Evolutionary conservation across 2,113 vertebrate species (phyloP), one percentile per base, ranked within the genome.

Genomic region (Corydoras sp.): DNA sequence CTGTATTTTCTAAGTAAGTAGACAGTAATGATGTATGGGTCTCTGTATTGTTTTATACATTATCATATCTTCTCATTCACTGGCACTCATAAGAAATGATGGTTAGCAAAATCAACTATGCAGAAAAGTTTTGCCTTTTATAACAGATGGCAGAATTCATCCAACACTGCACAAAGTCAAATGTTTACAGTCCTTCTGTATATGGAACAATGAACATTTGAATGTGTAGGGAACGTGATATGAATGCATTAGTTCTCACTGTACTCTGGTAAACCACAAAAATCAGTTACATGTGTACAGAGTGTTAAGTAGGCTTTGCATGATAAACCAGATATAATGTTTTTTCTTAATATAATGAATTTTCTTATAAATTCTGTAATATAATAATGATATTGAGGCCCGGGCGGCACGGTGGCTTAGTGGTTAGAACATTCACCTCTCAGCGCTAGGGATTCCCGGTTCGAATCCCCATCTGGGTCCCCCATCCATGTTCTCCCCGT

Each of bases 141-240:
- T 12, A 64, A 56, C 65, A 73, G 53, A 68, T 72, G 64, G 59
- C 60, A 59, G 48, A 59, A 76, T 55, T 24, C 61, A 61, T 70
- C 18, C n/a, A 56, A 58, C 35, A 31, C 4, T 14, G 10, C 31
- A 62, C 5, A 56, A 12, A 31, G 55, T n/a, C 6, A 58, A 70
- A 49, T 61, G 69, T 75, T 71, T 75, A 29, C 55, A 10, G 53
- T 68, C 62, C 15, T n/a, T 15, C 35, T 53, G 49, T 66, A 15
- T 66, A 43, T 43, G 55, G 30, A 61, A 15, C 14, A 59, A 7
- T 63, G 51, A 71, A 63, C 48, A 65, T 7, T 4, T 55, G 49
- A 53, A 50, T 30, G 43, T 67, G 0, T 5, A 70, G 62, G 11
- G 35, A 30, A 67, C 43, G 30, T 62, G 51, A 18, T 9, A 62